Percentiles rank a stretch among this genome's conserved stretches.
phyloP scores from a whole-genome alignment of 2,797 vertebrate species.

The Chaetodon trifasciatus region DNA sequence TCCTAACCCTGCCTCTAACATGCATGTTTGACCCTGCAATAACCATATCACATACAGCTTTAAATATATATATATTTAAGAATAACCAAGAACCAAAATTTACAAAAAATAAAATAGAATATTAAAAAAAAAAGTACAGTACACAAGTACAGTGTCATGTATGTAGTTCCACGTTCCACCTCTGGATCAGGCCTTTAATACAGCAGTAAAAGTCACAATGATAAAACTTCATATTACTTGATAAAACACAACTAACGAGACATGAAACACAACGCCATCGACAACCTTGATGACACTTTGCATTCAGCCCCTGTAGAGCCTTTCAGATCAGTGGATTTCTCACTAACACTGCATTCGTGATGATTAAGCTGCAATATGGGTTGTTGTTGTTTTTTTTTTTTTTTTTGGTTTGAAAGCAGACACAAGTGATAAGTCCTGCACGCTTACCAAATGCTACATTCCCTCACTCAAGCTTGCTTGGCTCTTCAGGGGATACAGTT shows the following conservation, averaged over 20 bases:
- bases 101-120: neutral
- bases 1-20: too few species aligned
- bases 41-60: neutral
- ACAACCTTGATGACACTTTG: neutral
- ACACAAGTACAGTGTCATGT: neutral
- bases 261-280: neutral
- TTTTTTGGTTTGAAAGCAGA: constrained; percentile 59
- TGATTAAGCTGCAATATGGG: constrained; percentile 23
- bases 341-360: constrained; percentile 1
- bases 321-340: constrained; percentile 6
- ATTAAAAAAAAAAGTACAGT: neutral
- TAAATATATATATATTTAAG: neutral
- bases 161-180: neutral
- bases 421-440: neutral
- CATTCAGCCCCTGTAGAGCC: constrained; percentile 16
- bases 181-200: constrained; percentile 37
- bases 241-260: constrained; percentile 42
- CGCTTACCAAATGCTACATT: constrained; percentile 57
- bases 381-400: too few species aligned
- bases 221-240: constrained; percentile 38
- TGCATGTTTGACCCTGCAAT: too few species aligned
- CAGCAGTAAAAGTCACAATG: constrained; percentile 25
- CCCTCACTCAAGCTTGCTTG: neutral
- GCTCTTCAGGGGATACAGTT: constrained; percentile 45
- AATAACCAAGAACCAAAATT: neutral